Conservation (phyloP, 1,140 invertebrate genomes). For the Lycorma delicatula region DNA sequence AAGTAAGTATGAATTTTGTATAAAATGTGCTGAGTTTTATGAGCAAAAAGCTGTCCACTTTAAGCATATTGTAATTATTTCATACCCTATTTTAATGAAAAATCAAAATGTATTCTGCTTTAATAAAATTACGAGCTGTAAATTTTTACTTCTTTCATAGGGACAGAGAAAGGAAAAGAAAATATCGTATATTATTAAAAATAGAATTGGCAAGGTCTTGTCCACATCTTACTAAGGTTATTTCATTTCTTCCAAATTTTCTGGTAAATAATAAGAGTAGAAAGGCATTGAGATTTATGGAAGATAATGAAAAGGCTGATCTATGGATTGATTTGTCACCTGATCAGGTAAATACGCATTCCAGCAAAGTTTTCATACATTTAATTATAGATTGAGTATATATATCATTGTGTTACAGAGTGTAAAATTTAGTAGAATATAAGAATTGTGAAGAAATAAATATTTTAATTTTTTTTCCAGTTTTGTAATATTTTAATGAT, state of each 20-base stretch:
- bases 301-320: slow-evolving; percentile 74
- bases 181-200: slow-evolving; percentile 50
- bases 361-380: too few relatives aligned
- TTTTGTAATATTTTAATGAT: too few relatives aligned
- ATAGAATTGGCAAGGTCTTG: slow-evolving; percentile 54
- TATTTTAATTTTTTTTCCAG: too few relatives aligned
- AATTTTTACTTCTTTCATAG: slow-evolving; percentile 34
- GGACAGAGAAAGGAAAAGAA: slow-evolving; percentile 51
- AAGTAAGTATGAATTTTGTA: too few relatives aligned
- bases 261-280: slow-evolving; percentile 67
- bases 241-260: slow-evolving; percentile 78
- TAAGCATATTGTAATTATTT: neutral
- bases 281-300: slow-evolving; percentile 66
- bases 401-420: too few relatives aligned
- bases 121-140: too few relatives aligned
- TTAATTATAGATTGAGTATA: too few relatives aligned
- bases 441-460: too few relatives aligned
- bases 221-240: slow-evolving; percentile 69
- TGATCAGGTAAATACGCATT: slow-evolving; percentile 42
- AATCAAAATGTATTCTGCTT: neutral
- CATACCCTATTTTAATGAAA: neutral
- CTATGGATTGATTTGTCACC: slow-evolving; percentile 69
- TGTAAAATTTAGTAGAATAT: too few relatives aligned
- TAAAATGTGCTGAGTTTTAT: neutral
- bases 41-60: neutral